Base-by-base conservation (phyloP, 1,140 invertebrate species). In the Scaptomyza graminum region DNA sequence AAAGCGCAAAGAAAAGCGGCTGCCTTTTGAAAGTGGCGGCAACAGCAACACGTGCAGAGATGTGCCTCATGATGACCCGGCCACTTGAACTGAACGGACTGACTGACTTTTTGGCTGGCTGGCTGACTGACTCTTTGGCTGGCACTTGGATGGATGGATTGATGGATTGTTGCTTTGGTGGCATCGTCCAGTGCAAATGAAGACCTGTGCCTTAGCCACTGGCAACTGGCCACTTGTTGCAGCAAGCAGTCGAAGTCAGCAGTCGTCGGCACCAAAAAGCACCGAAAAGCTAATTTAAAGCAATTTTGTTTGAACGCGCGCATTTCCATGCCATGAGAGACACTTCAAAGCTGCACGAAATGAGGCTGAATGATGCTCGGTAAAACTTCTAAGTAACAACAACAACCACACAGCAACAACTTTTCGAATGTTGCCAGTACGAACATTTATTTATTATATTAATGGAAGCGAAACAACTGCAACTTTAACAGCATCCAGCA, bases 211-310 rank as follows among this genome's bases (percentile, higher is more conserved):
- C 71, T 79, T 55, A 50, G 55, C 54, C 34, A 52, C 57, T 28
- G 46, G 76, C 63, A 76, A 79, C 70, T 79, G 28, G 47, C 71
- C 79, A 85, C 82, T 85, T 87, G 82, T 75, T 72, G 54, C 54
- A 51, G 13, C 15, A 50, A 46, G 31, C 54, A 61, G 59, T 43
- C n/a, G 15, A 6, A 5, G 28, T 31, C 28, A 7, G 5, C 52
- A 55, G 18, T 18, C 50, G 50, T 31, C 37, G 50, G 43, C 66
- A 72, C 47, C 44, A 81, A 83, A 84, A 84, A 76, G 64, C 72
- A 88, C 69, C 79, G 79, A 88, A 88, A 88, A 88, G 83, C 83
- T 88, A 88, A 88, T 88, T 88, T 88, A 88, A 88, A 88, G 83
- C 83, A 88, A 88, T 88, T 88, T 88, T 88, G 83, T 88, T 88